These are phyloP conservation scores for Falco novaeseelandiae DNA, from an alignment of 2,797 vertebrate species.

Conservation along the genomic window DNA sequence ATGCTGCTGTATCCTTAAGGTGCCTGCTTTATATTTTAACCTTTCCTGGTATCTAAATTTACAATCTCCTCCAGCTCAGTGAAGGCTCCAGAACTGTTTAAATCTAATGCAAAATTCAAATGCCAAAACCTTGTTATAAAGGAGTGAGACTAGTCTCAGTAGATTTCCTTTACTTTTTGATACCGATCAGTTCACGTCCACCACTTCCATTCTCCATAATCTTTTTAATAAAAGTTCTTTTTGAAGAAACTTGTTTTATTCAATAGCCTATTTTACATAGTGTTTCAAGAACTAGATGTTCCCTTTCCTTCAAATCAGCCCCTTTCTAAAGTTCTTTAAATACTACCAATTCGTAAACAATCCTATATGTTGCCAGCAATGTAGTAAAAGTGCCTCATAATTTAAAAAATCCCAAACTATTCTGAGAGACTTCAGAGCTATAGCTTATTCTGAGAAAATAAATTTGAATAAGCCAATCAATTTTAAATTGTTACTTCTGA, in stretches of 20 bases:
- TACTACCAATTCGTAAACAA: neutral
- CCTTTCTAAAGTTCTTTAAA: neutral
- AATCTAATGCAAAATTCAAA: neutral
- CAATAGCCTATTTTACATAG: neutral
- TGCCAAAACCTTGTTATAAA: neutral
- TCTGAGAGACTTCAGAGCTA: neutral
- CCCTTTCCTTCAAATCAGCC: neutral
- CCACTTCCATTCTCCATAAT: neutral
- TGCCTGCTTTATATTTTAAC: neutral
- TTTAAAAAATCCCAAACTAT: neutral
- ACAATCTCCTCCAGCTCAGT: neutral
- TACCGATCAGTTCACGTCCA: neutral
- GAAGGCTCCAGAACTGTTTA: neutral
- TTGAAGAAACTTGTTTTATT: neutral
- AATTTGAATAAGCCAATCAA: neutral
- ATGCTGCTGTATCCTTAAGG: neutral
- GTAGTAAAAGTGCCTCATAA: neutral
- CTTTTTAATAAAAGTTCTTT: neutral
- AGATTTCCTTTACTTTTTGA: neutral
- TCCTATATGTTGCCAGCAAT: neutral
- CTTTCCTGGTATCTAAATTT: neutral
- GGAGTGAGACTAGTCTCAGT: neutral
- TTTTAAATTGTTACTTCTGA: conserved; percentile 16
- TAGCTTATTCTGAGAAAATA: conserved; percentile 3
- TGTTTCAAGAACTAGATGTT: neutral